Conservation (phyloP, 2,113 vertebrate genomes). For the Oreochromis niloticus region DNA sequence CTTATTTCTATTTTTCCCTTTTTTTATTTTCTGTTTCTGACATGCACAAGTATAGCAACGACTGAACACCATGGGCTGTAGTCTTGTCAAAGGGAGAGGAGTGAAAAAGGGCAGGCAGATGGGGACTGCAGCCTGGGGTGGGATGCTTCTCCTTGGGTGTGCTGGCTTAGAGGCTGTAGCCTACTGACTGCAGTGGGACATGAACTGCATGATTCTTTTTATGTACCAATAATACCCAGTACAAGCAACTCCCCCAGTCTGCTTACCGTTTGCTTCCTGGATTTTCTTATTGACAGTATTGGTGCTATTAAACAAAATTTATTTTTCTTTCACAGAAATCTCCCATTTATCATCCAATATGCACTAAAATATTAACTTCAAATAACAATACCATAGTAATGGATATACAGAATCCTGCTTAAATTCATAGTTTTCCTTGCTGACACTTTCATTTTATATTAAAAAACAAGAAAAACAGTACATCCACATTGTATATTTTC, state of each 20-base stretch:
- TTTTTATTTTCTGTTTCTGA: not conserved
- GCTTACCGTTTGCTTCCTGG: not conserved
- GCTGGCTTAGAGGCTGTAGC: slow-evolving; percentile 27
- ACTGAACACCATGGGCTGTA: slow-evolving; percentile 2
- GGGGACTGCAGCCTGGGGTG: slow-evolving; percentile 40
- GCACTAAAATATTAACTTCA: not conserved
- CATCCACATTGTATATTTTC: not conserved
- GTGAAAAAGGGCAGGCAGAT: slow-evolving; percentile 11
- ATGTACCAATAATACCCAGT: slow-evolving; percentile 1
- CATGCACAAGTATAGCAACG: not conserved
- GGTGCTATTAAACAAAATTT: not conserved
- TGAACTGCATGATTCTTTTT: slow-evolving; percentile 5
- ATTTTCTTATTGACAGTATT: not conserved
- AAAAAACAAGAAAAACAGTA: not conserved
- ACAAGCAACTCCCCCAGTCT: not conserved
- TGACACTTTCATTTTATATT: not conserved
- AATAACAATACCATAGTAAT: not conserved
- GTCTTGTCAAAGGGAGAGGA: slow-evolving; percentile 20
- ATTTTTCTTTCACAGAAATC: not conserved
- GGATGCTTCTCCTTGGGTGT: slow-evolving; percentile 30
- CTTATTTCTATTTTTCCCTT: not conserved
- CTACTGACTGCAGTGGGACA: slow-evolving; percentile 23
- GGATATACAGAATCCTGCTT: fast-evolving
- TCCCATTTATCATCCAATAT: not conserved
- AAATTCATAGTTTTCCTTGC: not conserved